Base-by-base conservation (phyloP, 30 jellyfish, hydroid and myxozoan genomes). In the Nemopilema nomurai region DNA sequence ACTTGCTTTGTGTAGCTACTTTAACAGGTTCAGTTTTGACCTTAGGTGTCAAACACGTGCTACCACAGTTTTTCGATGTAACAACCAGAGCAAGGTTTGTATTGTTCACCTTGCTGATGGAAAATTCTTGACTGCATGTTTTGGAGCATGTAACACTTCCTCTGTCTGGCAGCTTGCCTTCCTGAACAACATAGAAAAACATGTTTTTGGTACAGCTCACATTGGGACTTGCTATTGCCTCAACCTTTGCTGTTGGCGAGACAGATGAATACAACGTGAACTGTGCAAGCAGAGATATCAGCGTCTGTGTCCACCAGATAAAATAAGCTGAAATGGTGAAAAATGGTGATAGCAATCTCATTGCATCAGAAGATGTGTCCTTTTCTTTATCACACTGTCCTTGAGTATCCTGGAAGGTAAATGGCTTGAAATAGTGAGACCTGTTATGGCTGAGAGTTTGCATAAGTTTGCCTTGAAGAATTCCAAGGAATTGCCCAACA, bases 401-500 rank as follows among this genome's bases (percentile, higher is more conserved):
- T 73, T 89, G 96, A 0, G 96, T 81, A 69, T 89, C 96, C 20
- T 82, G 30, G 62, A 79, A 81, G 19, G n/a, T 22, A 23, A 24
- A 67, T 41, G 30, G 51, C 68, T 25, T 57, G 77, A 51, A 51
- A 26, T 53, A 63, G 32, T 78, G 49, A 25, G 79, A 52, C 26
- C 62, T 67, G 24, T 78, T 78, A 31, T 78, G 49, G 26, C 81
- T 71, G 21, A 90, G 76, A 16, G 85, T 52, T 64, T 68, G 71
- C 51, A 83, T 64, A n/a, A 90, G 89, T 53, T 62, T 67, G 28
- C 97, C 97, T 69, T 90, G 88, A 18, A 82, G 72, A 23, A 75
- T 49, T 4, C 97, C 97, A 51, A 90, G 74, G 62, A 90, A 90
- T 4, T 67, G 70, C 18, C 97, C 97, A 41, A 83, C 79, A 66